A percentile compares a stretch with the other conserved stretches of the same genome.
Conservation (phyloP, 53 echinoderm and acorn worm genomes). For the Stichopus horrens region DNA sequence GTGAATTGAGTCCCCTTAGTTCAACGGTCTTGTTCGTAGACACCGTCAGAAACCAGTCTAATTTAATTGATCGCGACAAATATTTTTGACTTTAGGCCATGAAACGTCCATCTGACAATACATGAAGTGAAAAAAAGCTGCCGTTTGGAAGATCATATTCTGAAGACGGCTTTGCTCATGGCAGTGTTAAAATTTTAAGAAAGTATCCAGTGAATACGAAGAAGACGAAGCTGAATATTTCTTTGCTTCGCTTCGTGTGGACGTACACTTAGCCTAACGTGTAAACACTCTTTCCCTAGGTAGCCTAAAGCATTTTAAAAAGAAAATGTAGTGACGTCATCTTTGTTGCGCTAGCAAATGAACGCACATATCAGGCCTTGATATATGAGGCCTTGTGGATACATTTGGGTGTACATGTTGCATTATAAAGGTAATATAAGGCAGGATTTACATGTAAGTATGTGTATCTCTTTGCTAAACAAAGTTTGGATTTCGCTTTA, state of each 20-base stretch:
- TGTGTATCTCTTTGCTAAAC: too few species aligned
- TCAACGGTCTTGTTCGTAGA: slow-evolving; percentile 1
- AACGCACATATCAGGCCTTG: not conserved
- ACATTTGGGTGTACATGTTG: not conserved
- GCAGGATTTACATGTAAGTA: too few species aligned
- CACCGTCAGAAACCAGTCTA: slow-evolving; percentile 7
- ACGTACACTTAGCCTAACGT: not conserved
- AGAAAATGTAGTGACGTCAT: slow-evolving; percentile 22
- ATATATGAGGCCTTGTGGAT: not conserved
- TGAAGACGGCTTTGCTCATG: not conserved
- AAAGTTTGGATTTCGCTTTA: too few species aligned
- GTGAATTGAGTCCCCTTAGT: not conserved
- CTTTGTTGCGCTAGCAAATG: not conserved
- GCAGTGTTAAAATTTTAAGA: not conserved
- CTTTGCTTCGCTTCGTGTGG: not conserved
- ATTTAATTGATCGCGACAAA: slow-evolving; percentile 31
- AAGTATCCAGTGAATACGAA: slow-evolving; percentile 4
- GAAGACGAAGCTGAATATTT: not conserved
- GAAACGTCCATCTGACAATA: not conserved
- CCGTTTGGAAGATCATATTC: slow-evolving; percentile 10
- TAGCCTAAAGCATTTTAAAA: not conserved
- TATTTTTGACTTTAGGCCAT: slow-evolving; percentile 7
- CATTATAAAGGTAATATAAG: too few species aligned
- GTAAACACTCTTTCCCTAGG: slow-evolving; percentile 2
- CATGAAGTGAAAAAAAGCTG: not conserved